A percentile compares a stretch with the other conserved stretches of the same genome.
Evolutionary conservation across 2,888 invertebrate species (phyloP).

Genomic region (Thymelicus lineola): DNA sequence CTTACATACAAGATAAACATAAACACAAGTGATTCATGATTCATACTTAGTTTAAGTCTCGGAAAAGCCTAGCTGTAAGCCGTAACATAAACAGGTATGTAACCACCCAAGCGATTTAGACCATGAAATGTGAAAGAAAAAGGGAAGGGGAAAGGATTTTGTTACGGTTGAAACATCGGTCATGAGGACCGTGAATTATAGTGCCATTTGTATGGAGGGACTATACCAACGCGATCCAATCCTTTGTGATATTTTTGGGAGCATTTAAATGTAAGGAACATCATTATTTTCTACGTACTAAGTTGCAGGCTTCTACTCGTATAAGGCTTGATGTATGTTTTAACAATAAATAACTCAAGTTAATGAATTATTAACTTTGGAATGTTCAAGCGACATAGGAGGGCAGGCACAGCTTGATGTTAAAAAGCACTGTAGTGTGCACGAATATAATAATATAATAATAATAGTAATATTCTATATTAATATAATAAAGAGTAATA

Average conservation of each 20-base stretch:
- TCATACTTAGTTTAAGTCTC: constrained; percentile 26
- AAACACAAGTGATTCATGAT: constrained; percentile 26
- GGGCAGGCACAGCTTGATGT: too few species aligned
- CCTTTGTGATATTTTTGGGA: neutral
- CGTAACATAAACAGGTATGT: constrained; percentile 40
- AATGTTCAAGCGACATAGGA: too few species aligned
- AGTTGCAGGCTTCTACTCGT: too few species aligned
- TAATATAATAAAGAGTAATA: too few species aligned
- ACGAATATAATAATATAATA: too few species aligned
- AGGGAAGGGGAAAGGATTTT: constrained; percentile 57
- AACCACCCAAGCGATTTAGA: constrained; percentile 51
- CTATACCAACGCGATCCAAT: constrained; percentile 45
- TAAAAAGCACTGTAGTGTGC: too few species aligned
- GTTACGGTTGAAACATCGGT: constrained; percentile 61
- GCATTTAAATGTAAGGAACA: constrained; percentile 7
- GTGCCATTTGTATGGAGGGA: constrained; percentile 53
- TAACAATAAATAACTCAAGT: too few species aligned
- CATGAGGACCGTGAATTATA: constrained; percentile 61
- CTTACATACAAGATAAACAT: constrained; percentile 23
- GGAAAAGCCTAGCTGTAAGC: constrained; percentile 35
- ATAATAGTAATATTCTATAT: too few species aligned
- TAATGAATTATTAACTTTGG: too few species aligned
- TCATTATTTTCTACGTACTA: too few species aligned
- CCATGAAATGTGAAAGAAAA: constrained; percentile 54
- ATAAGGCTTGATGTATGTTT: too few species aligned